Conservation (phyloP, 2,113 vertebrate genomes). For the Meles meles region DNA sequence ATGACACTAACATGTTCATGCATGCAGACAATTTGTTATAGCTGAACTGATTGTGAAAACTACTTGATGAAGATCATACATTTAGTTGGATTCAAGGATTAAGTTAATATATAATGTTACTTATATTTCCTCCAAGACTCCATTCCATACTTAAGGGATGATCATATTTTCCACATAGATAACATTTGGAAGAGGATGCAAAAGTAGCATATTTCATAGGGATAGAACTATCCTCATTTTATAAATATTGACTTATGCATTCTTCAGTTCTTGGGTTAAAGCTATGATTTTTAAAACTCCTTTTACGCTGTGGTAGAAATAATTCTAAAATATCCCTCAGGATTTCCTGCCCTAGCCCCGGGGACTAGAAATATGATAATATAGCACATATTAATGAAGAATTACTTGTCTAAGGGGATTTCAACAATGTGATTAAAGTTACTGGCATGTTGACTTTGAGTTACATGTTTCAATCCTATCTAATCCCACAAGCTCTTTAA, state of each 20-base stretch:
- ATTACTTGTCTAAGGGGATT: not conserved
- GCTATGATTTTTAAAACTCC: not conserved
- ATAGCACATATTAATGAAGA: not conserved
- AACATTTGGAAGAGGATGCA: not conserved
- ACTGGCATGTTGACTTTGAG: not conserved
- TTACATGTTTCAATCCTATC: not conserved
- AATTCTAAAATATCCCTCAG: not conserved
- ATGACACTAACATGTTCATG: not conserved
- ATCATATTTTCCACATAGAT: not conserved
- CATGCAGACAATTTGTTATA: not conserved
- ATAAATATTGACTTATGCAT: not conserved
- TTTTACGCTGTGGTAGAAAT: not conserved
- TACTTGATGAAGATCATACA: not conserved
- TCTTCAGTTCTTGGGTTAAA: not conserved
- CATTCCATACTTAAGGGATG: accelerated
- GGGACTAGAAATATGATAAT: not conserved
- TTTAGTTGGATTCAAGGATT: not conserved
- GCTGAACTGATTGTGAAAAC: not conserved
- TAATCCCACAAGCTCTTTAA: not conserved
- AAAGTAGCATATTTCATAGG: not conserved
- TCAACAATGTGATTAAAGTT: not conserved
- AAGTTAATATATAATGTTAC: not conserved
- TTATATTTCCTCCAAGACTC: not conserved
- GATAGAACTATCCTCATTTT: not conserved
- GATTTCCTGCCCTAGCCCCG: not conserved